Evolutionary conservation across 2,888 invertebrate genomes (phyloP).

Genomic region (Melanargia galathea): DNA sequence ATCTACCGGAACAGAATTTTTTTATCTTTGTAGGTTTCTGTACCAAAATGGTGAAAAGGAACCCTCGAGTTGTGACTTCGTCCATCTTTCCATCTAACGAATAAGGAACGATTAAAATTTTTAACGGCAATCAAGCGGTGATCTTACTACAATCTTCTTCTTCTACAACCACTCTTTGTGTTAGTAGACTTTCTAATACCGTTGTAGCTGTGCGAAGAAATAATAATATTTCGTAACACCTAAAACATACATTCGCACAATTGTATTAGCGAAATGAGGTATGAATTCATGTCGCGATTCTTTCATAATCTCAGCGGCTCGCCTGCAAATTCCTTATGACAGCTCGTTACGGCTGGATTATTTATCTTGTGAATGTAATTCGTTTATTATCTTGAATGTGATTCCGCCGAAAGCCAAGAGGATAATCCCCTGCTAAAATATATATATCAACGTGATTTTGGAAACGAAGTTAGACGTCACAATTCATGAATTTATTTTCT

Average conservation of each 20-base stretch:
- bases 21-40: too few relatives aligned
- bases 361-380: slow-evolving; percentile 30
- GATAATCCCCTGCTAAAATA: slow-evolving; percentile 18
- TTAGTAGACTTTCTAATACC: too few relatives aligned
- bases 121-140: too few relatives aligned
- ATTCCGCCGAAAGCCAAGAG: slow-evolving; percentile 20
- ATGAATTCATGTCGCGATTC: slow-evolving; percentile 17
- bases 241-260: background rate
- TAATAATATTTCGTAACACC: background rate
- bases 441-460: slow-evolving; percentile 21
- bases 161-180: too few relatives aligned
- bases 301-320: slow-evolving; percentile 17
- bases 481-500: slow-evolving; percentile 2
- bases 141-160: too few relatives aligned
- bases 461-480: slow-evolving; percentile 4
- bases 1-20: too few relatives aligned
- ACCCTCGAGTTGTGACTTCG: too few relatives aligned
- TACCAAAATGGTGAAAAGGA: too few relatives aligned
- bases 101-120: too few relatives aligned
- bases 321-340: slow-evolving; percentile 26
- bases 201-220: too few relatives aligned
- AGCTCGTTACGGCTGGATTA: slow-evolving; percentile 29
- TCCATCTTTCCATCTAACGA: too few relatives aligned
- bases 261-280: slow-evolving; percentile 18
- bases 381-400: slow-evolving; percentile 25